Evolutionary conservation across 2,888 invertebrate species (phyloP).

Genomic region (Drosophila peninsularis): DNA sequence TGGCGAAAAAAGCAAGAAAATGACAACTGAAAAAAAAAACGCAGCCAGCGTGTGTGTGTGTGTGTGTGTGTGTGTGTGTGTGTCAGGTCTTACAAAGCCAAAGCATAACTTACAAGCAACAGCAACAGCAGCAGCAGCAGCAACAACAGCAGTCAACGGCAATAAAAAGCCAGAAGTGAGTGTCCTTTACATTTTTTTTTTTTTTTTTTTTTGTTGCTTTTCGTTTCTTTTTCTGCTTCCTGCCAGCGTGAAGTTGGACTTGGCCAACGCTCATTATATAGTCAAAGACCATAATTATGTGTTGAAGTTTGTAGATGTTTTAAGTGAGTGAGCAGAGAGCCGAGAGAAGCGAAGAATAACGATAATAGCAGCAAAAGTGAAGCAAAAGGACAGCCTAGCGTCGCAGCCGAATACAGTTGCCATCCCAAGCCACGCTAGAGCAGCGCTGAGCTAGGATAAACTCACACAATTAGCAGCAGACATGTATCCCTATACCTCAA

Average conservation of each 20-base stretch:
- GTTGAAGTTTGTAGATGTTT: constrained; percentile 77
- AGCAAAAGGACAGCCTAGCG: constrained; percentile 13
- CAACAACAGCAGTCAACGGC: constrained; percentile 51
- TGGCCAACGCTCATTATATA: constrained; percentile 74
- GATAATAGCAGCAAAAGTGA: constrained; percentile 35
- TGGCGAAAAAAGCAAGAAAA: constrained; percentile 74
- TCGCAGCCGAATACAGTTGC: constrained; percentile 37
- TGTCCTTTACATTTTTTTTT: constrained; percentile 70
- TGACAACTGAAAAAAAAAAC: constrained; percentile 74
- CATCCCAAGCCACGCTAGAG: constrained; percentile 21
- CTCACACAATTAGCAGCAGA: background rate
- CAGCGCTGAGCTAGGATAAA: constrained; percentile 12
- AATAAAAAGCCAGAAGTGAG: constrained; percentile 74
- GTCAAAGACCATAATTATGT: constrained; percentile 81
- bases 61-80: constrained; percentile 31
- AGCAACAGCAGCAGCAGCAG: constrained; percentile 4
- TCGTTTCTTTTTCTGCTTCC: constrained; percentile 49
- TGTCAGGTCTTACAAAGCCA: constrained; percentile 62
- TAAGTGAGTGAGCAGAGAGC: constrained; percentile 50
- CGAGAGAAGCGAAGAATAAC: constrained; percentile 30
- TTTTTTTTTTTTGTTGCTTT: constrained; percentile 15
- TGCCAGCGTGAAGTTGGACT: constrained; percentile 61
- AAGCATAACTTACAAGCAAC: constrained; percentile 74
- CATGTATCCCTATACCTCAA: background rate
- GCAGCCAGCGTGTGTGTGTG: constrained; percentile 33